A percentile compares a stretch with the other conserved stretches of the same genome.
These are phyloP conservation scores for Pasiphila rectangulata DNA, from an alignment of 2,888 invertebrate genomes.

Conservation along the genomic window DNA sequence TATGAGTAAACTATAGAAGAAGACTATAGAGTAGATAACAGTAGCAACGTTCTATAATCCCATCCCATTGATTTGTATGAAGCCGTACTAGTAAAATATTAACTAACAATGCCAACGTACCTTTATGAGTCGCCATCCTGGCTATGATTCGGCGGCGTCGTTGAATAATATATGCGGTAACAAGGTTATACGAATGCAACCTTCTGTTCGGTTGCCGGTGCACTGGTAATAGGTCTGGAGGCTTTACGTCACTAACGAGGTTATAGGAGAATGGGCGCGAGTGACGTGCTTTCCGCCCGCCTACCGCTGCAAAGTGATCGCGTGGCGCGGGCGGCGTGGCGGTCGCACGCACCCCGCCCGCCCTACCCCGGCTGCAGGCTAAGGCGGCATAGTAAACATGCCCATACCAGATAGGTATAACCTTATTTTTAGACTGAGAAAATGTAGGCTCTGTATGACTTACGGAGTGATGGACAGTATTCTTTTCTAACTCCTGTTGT, in stretches of 20 bases:
- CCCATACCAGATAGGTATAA: conserved; percentile 42
- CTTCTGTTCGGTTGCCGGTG: conserved; percentile 20
- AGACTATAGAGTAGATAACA: not conserved
- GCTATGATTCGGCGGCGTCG: conserved; percentile 63
- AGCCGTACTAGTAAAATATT: conserved; percentile 26
- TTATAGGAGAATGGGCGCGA: conserved; percentile 55
- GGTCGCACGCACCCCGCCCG: conserved; percentile 49
- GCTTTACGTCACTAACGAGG: conserved; percentile 73
- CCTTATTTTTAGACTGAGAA: conserved; percentile 4
- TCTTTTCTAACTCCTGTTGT: too few relatives aligned
- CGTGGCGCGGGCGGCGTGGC: conserved; percentile 76
- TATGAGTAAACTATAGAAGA: not conserved
- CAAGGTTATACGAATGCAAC: conserved; percentile 56
- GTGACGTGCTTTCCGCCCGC: conserved; percentile 66
- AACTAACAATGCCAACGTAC: conserved; percentile 50
- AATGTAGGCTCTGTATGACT: too few relatives aligned
- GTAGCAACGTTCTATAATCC: conserved; percentile 4
- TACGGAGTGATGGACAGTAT: too few relatives aligned
- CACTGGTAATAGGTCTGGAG: conserved; percentile 48
- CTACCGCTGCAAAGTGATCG: conserved; percentile 69
- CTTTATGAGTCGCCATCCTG: conserved; percentile 76
- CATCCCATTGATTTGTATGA: conserved; percentile 21
- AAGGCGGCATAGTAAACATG: conserved; percentile 52
- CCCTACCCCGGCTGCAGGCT: conserved; percentile 53
- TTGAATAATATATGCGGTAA: conserved; percentile 75